phyloP scores from a whole-genome alignment of 2,797 vertebrate species.

The Paramormyrops hopkinsi region DNA sequence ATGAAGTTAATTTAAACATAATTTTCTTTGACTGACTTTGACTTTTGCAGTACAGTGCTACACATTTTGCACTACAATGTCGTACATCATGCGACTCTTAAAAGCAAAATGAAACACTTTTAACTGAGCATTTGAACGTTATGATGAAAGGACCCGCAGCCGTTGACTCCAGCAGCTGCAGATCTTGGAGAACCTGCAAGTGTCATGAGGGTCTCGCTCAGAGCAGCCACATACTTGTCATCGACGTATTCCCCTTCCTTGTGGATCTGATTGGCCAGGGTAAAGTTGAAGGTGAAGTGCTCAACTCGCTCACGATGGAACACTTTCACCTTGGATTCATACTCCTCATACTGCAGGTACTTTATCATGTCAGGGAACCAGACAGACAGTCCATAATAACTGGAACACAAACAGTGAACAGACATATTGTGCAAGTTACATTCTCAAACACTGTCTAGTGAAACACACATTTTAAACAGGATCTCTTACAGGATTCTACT shows the following conservation, averaged over 20 bases:
- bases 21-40: background rate
- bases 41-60: background rate
- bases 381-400: constrained; percentile 89
- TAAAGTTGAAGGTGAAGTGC: constrained; percentile 84
- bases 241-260: constrained; percentile 76
- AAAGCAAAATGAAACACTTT: background rate
- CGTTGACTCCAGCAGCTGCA: background rate
- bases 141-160: background rate
- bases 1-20: background rate
- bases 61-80: background rate
- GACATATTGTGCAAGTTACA: background rate
- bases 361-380: constrained; percentile 99
- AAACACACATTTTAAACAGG: background rate
- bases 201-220: background rate
- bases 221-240: constrained; percentile 65
- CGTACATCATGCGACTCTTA: background rate
- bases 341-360: constrained; percentile 80
- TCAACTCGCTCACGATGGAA: constrained; percentile 72
- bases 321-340: constrained; percentile 72
- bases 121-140: background rate
- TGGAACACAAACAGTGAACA: constrained; percentile 44
- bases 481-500: background rate
- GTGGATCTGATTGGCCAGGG: constrained; percentile 87
- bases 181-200: no score
- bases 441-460: background rate